These are phyloP conservation scores for Diplosoma virens DNA, from an alignment of 23 tunicate species.

Conservation along the genomic window DNA sequence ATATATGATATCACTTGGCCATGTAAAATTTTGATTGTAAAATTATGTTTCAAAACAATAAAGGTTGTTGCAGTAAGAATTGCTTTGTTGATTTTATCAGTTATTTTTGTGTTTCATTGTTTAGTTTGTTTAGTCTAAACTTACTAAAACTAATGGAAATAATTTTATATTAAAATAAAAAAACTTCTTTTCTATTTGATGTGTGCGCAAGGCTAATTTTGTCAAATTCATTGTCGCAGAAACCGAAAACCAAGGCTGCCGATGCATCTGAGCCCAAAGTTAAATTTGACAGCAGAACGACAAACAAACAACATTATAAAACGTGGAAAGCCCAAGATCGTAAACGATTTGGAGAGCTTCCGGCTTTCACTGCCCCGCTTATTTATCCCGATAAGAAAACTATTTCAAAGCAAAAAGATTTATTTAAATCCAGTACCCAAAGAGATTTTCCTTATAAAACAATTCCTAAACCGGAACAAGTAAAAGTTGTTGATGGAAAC, in stretches of 20 bases:
- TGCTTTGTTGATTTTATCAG: no score
- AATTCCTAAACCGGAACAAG: constrained; percentile 57
- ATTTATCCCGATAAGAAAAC: constrained; percentile 59
- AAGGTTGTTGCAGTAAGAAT: no score
- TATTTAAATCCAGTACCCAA: constrained; percentile 63
- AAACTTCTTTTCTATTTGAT: no score
- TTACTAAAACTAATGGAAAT: no score
- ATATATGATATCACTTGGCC: no score
- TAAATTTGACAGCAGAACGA: constrained; percentile 70
- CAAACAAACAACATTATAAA: constrained; percentile 69
- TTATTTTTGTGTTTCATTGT: no score
- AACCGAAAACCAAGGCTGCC: constrained; percentile 37
- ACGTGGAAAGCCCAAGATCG: constrained; percentile 46
- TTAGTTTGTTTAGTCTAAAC: no score
- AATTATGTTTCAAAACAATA: no score
- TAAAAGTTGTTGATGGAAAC: constrained; percentile 67
- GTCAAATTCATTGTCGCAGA: constrained; percentile 20
- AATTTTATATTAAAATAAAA: no score
- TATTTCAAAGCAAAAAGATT: constrained; percentile 24
- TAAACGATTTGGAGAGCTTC: constrained; percentile 79
- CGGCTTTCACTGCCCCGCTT: constrained; percentile 60
- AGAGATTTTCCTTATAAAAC: constrained; percentile 78
- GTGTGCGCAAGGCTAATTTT: no score
- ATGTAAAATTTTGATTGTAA: no score
- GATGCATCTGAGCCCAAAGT: not conserved